Evolutionary conservation across 2,888 invertebrate species (phyloP), one percentile per base, ranked within the genome.

Genomic region (Metacarcinus magister): DNA sequence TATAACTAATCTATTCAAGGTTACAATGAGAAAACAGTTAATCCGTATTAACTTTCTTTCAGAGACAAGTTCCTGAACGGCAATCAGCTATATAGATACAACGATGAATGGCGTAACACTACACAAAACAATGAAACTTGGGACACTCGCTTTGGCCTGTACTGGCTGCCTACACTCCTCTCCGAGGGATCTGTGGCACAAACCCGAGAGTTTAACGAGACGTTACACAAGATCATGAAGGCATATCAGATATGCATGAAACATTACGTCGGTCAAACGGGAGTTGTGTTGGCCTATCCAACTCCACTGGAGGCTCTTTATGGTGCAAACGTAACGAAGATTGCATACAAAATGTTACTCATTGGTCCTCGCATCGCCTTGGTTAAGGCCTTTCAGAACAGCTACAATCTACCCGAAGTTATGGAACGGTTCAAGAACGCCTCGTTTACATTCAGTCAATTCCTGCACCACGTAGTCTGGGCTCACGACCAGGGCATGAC

Each of bases 401-500:
- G 82, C 82, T 87, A 87, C 39, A 87, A 87, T 5, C 32, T 87
- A 87, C 8, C 32, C 0, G 0, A 13, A 2, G 8, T 32, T 7
- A 87, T 87, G 39, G 32, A 87, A 87, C 82, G 32, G 13, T 87
- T 87, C 32, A 10, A 2, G 32, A 87, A 87, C 28, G 39, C 39
- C 13, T 32, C 82, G 23, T 87, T 87, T 39, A 87, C 82, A 10
- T 87, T 87, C 39, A 87, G 16, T 16, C 82, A 93, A 7, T 93
- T 93, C 44, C n/a, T 93, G 39, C 67, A 28, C 10, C 67, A 67
- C 44, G 44, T 93, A 2, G 67, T 93, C 60, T 93, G 93, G 93
- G 43, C 60, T 32, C 60, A 93, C 39, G 75, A 93, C 10, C 43
- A 10, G n/a, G 93, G 93, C 23, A 67, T 75, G 67, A 4, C 43